Evolutionary conservation across 1,140 invertebrate species (phyloP).

Genomic region (Euwallacea fornicatus): DNA sequence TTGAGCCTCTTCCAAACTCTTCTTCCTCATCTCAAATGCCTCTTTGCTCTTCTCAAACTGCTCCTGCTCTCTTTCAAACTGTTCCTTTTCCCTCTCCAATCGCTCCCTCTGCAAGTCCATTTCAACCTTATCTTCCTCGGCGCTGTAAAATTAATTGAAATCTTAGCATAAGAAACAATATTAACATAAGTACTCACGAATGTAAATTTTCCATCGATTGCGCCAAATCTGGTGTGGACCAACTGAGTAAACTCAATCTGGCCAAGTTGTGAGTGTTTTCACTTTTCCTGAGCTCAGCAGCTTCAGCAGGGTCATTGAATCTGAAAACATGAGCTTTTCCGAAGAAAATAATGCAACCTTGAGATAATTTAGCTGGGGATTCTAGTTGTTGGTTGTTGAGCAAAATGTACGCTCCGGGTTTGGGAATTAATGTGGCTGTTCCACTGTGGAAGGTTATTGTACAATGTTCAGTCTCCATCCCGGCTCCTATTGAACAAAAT

Average conservation of each 20-base stretch:
- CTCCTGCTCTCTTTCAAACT: conserved; percentile 55
- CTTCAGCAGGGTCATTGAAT: conserved; percentile 85
- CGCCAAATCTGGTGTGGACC: conserved; percentile 81
- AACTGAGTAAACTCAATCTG: conserved; percentile 79
- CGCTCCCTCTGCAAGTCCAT: conserved; percentile 58
- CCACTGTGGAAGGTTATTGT: conserved; percentile 73
- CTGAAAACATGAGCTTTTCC: conserved; percentile 88
- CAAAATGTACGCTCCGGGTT: conserved; percentile 72
- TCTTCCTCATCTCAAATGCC: conserved; percentile 47
- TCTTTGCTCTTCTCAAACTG: conserved; percentile 55
- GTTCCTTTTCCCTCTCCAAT: conserved; percentile 57
- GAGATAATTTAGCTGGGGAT: conserved; percentile 72
- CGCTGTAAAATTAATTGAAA: conserved; percentile 31
- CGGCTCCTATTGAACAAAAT: conserved; percentile 56
- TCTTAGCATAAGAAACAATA: not conserved
- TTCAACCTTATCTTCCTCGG: conserved; percentile 57
- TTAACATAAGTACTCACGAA: conserved; percentile 35
- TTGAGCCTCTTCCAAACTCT: conserved; percentile 48
- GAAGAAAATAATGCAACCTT: conserved; percentile 74
- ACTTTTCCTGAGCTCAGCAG: conserved; percentile 78
- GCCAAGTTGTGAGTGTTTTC: conserved; percentile 73
- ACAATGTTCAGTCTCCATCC: conserved; percentile 84
- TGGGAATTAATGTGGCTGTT: conserved; percentile 75
- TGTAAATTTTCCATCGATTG: conserved; percentile 69
- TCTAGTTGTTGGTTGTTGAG: conserved; percentile 79